Conservation (phyloP, 2,888 invertebrate species). For the Drosophila meridiana region DNA sequence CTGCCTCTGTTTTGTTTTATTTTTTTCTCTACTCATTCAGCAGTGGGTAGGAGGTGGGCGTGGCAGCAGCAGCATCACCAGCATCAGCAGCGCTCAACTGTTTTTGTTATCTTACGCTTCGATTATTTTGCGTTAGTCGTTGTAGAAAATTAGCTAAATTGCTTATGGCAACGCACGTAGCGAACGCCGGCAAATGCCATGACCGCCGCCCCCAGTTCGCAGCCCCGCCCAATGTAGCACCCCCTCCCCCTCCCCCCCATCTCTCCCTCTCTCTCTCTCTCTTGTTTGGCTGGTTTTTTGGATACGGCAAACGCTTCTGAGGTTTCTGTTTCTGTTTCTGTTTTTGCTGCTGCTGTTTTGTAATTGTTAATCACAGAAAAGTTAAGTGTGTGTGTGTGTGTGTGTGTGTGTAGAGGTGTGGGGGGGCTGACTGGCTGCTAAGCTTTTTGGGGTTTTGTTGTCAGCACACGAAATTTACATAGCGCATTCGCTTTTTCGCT, state of each 20-base stretch:
- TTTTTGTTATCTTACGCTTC: constrained; percentile 70
- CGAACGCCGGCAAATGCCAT: constrained; percentile 50
- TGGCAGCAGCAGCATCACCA: not conserved
- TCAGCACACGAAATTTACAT: constrained; percentile 49
- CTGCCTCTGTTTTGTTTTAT: constrained; percentile 3
- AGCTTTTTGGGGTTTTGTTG: constrained; percentile 24
- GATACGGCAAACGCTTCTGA: constrained; percentile 40
- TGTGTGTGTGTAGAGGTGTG: constrained; percentile 10
- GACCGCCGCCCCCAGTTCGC: not conserved
- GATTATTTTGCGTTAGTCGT: constrained; percentile 70
- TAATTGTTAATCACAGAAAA: constrained; percentile 77
- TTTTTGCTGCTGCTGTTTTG: constrained; percentile 60
- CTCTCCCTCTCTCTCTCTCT: not conserved
- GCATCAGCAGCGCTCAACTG: constrained; percentile 37
- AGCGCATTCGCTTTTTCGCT: constrained; percentile 31
- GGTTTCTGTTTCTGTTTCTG: constrained; percentile 32
- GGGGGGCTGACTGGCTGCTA: not conserved
- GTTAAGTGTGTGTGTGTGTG: constrained; percentile 32
- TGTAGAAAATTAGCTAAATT: constrained; percentile 79
- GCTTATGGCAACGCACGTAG: constrained; percentile 82
- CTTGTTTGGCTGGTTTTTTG: constrained; percentile 43
- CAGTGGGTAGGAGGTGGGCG: not conserved
- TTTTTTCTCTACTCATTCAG: not conserved
- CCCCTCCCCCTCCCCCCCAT: not conserved
- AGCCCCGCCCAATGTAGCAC: not conserved